phyloP scores from a whole-genome alignment of 2,797 vertebrate species.

The Morelia viridis region DNA sequence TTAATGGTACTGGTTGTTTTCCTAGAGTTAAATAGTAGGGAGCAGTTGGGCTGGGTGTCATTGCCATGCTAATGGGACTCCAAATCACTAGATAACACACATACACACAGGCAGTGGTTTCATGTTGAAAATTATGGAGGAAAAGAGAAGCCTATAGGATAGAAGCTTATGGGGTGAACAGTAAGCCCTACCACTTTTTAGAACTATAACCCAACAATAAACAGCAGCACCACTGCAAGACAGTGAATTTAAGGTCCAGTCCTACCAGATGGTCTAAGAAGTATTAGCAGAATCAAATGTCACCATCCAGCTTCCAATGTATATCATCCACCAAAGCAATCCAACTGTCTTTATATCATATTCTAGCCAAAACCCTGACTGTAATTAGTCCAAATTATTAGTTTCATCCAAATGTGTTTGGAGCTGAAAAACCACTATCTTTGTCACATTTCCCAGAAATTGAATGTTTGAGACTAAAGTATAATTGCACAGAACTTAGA shows the following conservation, averaged over 20 bases:
- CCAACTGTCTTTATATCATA: not conserved
- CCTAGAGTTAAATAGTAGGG: not conserved
- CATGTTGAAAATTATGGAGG: not conserved
- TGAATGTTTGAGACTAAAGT: not conserved
- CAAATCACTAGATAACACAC: not conserved
- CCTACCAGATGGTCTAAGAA: not conserved
- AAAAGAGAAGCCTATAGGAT: not conserved
- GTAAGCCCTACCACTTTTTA: not conserved
- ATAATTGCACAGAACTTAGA: not conserved
- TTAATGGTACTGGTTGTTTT: not conserved
- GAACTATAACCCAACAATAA: not conserved
- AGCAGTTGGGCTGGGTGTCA: not conserved
- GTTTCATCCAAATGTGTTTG: not conserved
- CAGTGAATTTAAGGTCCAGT: not conserved
- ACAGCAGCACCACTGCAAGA: not conserved
- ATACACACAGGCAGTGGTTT: not conserved
- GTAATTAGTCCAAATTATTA: not conserved
- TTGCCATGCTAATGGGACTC: not conserved
- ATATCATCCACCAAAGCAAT: not conserved
- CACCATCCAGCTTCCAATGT: not conserved
- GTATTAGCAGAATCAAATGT: not conserved
- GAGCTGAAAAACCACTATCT: not conserved
- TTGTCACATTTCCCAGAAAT: not conserved
- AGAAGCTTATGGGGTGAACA: not conserved
- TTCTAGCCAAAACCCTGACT: not conserved